Base-by-base conservation (phyloP, 2,888 invertebrate genomes). In the Drosophila bunnanda region DNA sequence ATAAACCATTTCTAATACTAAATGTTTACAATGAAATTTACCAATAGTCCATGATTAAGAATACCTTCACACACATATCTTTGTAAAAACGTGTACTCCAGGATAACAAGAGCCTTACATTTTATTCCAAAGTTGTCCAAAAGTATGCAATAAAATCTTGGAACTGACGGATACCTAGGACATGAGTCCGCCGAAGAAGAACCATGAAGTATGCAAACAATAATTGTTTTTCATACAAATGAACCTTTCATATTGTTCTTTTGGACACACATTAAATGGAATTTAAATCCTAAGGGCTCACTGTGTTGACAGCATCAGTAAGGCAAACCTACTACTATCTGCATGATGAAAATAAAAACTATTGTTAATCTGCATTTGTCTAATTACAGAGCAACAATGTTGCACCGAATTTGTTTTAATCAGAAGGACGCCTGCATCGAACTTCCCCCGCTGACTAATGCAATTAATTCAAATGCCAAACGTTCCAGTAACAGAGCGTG, bases 401-500 rank as follows among this genome's bases (percentile, higher is more conserved):
- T 20, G 13, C 3, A 4, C 13, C 15, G 50, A 32, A 20, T 20
- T 20, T 13, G 20, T 9, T 6, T 10, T 50, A 15, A 5, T 2
- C 10, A 5, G n/a, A 41, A 28, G 41, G 48, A 34, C 46, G 25
- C 39, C 4, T n/a, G 8, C 57, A 20, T 15, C 12, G 5, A 17
- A 20, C 32, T 28, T n/a, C 13, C 36, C 17, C 39, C 32, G 43
- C 39, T 25, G 43, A 36, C 60, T 70, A 70, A 71, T 71, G 61
- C 54, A 61, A 70, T 71, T 71, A 70, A 61, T 55, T 55, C n/a
- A n/a, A 22, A 41, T 36, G 43, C 48, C 36, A 20, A 59, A 20
- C 22, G 36, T 30, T 56, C 34, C 54, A 68, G 54, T 55, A 71
- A 52, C 56, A 58, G 28, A 58, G 28, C 25, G 28, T 20, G 58